Base-by-base conservation (phyloP, 37 sponge, comb jelly and placozoan species). In the Chondrosia reniformis region DNA sequence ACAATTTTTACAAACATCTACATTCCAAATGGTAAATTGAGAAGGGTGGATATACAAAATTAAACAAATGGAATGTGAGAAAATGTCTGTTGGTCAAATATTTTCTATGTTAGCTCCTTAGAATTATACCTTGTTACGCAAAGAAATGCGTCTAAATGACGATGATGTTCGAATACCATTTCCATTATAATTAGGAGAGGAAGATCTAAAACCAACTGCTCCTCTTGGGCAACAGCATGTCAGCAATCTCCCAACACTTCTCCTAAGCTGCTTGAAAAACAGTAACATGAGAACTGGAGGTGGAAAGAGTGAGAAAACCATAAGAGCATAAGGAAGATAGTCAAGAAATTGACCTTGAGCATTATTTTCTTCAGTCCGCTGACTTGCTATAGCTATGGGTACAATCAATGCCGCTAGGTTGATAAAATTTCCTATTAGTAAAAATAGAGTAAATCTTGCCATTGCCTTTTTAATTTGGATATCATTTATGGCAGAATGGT, bases 221-320 rank as follows among this genome's bases (percentile, higher is more conserved):
- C 17, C 17, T 21, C 6, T 32, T 15, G 36, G 66, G 33, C 66
- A 64, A 64, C 66, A 64, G 31, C 66, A 64, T n/a, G 30, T 30
- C 19, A 28, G 33, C 2, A 64, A 5, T 7, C 2, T 64, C 31
- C 36, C 3, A 64, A 64, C 33, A 3, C 34, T 21, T 19, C 33
- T 13, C 36, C 66, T 27, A 2, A 64, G 19, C 17, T 33, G 19
- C 66, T 64, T 64, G 36, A 64, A 64, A 7, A 64, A 64, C 4
- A 64, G 17, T n/a, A 64, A 21, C 66, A 64, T 64, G 33, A 64
- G 36, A 64, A 64, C 33, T 19, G 66, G 66, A 64, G 33, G 21
- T 33, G 66, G 66, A 7, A 64, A 19, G 19, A 64, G 31, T 4
- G 66, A 64, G 33, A 64, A 36, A 64, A n/a, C 33, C 66, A 64